Conservation (phyloP, 2,797 vertebrate genomes). For the Clarias platycephalus region DNA sequence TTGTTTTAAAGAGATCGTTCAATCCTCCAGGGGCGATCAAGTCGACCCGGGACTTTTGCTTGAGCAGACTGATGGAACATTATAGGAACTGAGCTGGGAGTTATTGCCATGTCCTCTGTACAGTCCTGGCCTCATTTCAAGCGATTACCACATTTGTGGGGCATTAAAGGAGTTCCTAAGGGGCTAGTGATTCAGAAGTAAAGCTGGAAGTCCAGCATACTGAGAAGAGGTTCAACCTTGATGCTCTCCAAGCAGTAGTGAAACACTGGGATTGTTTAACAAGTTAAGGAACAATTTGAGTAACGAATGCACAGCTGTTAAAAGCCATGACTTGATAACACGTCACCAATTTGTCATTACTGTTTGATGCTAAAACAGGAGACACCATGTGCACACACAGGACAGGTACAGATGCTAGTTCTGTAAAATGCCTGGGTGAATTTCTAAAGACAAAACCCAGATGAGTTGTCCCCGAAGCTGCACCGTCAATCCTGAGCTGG, state of each 20-base stretch:
- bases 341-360: not conserved
- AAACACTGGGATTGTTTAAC: too few species aligned
- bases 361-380: not conserved
- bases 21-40: not conserved
- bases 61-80: too few species aligned
- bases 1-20: not conserved
- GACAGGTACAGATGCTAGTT: not conserved
- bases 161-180: too few species aligned
- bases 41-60: too few species aligned
- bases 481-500: not conserved
- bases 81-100: too few species aligned
- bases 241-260: too few species aligned
- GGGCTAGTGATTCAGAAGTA: too few species aligned
- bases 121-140: too few species aligned
- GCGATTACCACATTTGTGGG: too few species aligned
- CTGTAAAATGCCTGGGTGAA: not conserved
- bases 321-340: not conserved
- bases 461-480: not conserved
- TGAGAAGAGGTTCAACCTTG: too few species aligned
- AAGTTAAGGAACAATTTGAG: not conserved
- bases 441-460: not conserved
- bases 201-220: too few species aligned
- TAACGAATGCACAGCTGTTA: not conserved
- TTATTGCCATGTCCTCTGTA: too few species aligned
- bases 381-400: not conserved